phyloP scores from a whole-genome alignment of 2,797 vertebrate species.

The Acestrorhynchus altus region DNA sequence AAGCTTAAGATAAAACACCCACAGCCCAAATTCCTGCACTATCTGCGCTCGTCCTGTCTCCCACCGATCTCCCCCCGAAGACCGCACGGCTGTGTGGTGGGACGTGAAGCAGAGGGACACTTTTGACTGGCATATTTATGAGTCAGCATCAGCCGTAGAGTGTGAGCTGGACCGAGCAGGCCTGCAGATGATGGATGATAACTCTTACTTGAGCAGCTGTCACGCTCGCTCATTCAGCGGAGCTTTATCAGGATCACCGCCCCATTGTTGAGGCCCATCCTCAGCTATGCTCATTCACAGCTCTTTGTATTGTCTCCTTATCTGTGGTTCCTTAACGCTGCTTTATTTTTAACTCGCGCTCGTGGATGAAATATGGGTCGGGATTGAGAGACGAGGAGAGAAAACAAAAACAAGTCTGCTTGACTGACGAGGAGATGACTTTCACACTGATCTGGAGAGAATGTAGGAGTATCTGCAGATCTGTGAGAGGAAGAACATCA shows the following conservation, averaged over 20 bases:
- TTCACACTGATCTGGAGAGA: background rate
- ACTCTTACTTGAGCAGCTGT: constrained; percentile 80
- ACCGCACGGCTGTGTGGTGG: background rate
- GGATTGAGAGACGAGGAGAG: background rate
- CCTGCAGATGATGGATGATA: constrained; percentile 62
- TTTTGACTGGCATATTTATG: constrained; percentile 35
- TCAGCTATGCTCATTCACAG: constrained; percentile 78
- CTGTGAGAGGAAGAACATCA: background rate
- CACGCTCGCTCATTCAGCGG: constrained; percentile 73
- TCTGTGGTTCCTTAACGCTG: constrained; percentile 71
- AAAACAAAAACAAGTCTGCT: background rate
- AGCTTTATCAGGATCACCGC: constrained; percentile 79
- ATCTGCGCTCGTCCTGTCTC: constrained; percentile 65
- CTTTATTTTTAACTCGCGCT: constrained; percentile 11
- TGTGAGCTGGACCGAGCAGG: constrained; percentile 66
- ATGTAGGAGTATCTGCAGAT: background rate
- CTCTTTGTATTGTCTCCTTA: constrained; percentile 70
- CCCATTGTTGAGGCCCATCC: constrained; percentile 75
- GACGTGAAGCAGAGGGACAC: constrained; percentile 36
- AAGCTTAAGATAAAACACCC: constrained; percentile 73
- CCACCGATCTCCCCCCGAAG: constrained; percentile 18
- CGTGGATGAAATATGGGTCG: background rate
- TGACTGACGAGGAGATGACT: constrained; percentile 1
- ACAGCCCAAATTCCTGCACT: constrained; percentile 73
- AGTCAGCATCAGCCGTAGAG: constrained; percentile 28